Conservation (phyloP, 2,888 invertebrate species). For the Coleophora deauratella region DNA sequence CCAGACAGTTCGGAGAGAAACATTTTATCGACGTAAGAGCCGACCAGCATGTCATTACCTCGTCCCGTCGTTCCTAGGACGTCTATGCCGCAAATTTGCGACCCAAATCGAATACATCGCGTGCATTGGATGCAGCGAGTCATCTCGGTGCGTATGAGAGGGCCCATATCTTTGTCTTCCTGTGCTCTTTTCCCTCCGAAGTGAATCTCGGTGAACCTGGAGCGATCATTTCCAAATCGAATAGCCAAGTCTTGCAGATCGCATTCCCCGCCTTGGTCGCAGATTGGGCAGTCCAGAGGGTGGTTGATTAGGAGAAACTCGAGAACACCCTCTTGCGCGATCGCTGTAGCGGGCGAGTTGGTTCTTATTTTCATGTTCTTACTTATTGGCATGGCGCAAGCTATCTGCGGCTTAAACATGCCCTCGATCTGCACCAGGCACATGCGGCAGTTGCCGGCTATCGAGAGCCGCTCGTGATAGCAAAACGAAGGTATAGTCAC, state of each 20-base stretch:
- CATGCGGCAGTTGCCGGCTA: slow-evolving; percentile 99
- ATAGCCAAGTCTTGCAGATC: slow-evolving; percentile 98
- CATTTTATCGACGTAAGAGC: slow-evolving; percentile 98
- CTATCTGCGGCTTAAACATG: slow-evolving; percentile 96
- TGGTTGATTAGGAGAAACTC: slow-evolving; percentile 98
- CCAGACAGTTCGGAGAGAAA: slow-evolving; percentile 98
- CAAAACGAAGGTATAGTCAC: slow-evolving; percentile 91
- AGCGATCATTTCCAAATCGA: slow-evolving; percentile 96
- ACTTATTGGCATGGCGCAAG: slow-evolving; percentile 98
- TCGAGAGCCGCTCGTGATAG: slow-evolving; percentile 97
- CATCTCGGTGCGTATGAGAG: slow-evolving; percentile 97
- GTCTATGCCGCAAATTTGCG: slow-evolving; percentile 97
- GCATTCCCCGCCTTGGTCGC: slow-evolving; percentile 97
- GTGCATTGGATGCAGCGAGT: slow-evolving; percentile 99
- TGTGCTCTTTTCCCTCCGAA: slow-evolving; percentile 94
- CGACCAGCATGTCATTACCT: slow-evolving; percentile 97
- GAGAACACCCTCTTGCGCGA: slow-evolving; percentile 87
- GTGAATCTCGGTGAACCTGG: slow-evolving; percentile 92
- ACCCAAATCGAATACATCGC: slow-evolving; percentile 96
- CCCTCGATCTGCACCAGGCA: slow-evolving; percentile 98
- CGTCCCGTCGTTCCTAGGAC: slow-evolving; percentile 94
- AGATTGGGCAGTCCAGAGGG: slow-evolving; percentile 99
- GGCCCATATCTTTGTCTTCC: slow-evolving; percentile 97
- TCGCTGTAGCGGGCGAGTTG: slow-evolving; percentile 87
- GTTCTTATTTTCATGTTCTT: slow-evolving; percentile 98